These are phyloP conservation scores for Syritta pipiens DNA, from an alignment of 2,888 invertebrate genomes.

Conservation along the genomic window DNA sequence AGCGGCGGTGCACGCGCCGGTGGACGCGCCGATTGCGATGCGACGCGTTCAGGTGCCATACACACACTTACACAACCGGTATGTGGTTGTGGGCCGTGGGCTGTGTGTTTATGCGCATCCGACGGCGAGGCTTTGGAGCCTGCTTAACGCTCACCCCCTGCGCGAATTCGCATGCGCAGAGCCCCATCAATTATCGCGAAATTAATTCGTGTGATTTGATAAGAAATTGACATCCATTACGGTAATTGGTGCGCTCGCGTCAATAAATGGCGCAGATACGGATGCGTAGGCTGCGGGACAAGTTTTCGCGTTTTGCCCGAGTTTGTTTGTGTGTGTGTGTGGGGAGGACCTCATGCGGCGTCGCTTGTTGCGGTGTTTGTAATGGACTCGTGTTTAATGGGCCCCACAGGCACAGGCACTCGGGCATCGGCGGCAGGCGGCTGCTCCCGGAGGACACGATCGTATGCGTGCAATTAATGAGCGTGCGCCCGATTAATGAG, in stretches of 20 bases:
- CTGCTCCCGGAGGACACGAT: slow-evolving; percentile 14
- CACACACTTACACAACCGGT: slow-evolving; percentile 43
- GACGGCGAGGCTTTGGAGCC: slow-evolving; percentile 18
- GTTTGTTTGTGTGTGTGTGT: slow-evolving; percentile 1
- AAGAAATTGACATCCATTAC: slow-evolving; percentile 70
- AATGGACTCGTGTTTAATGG: slow-evolving; percentile 62
- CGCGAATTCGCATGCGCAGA: slow-evolving; percentile 60
- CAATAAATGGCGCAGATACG: slow-evolving; percentile 64
- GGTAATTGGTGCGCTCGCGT: slow-evolving; percentile 65
- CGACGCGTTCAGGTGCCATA: slow-evolving; percentile 30
- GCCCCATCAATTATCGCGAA: slow-evolving; percentile 70
- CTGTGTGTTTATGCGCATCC: slow-evolving; percentile 58
- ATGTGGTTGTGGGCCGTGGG: slow-evolving; percentile 56
- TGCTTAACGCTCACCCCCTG: slow-evolving; percentile 60
- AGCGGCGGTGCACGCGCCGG: slow-evolving; percentile 50
- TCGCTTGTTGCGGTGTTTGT: slow-evolving; percentile 63
- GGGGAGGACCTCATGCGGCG: slow-evolving; percentile 58
- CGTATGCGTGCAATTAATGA: slow-evolving; percentile 66
- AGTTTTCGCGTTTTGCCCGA: slow-evolving; percentile 10
- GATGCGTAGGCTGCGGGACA: slow-evolving; percentile 63
- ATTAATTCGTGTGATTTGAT: slow-evolving; percentile 71
- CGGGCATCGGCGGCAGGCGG: slow-evolving; percentile 53
- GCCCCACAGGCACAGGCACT: slow-evolving; percentile 67
- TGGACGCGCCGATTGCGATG: slow-evolving; percentile 9
- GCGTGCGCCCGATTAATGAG: slow-evolving; percentile 53